These are phyloP conservation scores for Eumacrocentrus americanus DNA, from an alignment of 2,888 invertebrate species.

Conservation along the genomic window DNA sequence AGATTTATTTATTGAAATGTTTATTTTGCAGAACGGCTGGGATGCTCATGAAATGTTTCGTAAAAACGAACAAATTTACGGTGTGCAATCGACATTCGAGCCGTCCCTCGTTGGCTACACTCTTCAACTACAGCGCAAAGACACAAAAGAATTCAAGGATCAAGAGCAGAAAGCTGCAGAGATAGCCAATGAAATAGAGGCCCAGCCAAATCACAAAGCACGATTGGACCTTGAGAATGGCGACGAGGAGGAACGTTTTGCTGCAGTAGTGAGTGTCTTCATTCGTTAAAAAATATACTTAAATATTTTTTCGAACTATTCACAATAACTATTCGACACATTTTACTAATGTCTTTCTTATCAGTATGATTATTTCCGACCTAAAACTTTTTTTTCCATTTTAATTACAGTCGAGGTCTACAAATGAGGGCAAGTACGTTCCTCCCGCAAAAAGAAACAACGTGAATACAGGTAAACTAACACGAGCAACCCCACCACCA, in stretches of 20 bases:
- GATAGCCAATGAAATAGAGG: conserved; percentile 93
- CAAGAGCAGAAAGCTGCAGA: conserved; percentile 86
- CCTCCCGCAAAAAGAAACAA: conserved; percentile 82
- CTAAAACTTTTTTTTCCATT: conserved; percentile 24
- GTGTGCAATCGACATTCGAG: conserved; percentile 91
- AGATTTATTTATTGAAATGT: conserved; percentile 7
- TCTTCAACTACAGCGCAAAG: conserved; percentile 81
- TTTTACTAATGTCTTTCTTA: no score
- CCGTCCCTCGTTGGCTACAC: conserved; percentile 92
- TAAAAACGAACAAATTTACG: conserved; percentile 89
- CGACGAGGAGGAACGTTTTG: conserved; percentile 86
- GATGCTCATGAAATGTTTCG: conserved; percentile 96
- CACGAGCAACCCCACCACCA: conserved; percentile 69
- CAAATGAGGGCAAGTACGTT: conserved; percentile 71
- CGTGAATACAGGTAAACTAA: conserved; percentile 69
- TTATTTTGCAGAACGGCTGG: conserved; percentile 86
- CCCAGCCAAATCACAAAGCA: conserved; percentile 79
- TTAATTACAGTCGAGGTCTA: conserved; percentile 47
- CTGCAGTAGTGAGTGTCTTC: conserved; percentile 74
- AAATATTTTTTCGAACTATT: neutral
- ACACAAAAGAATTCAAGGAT: conserved; percentile 86
- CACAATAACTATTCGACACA: no score
- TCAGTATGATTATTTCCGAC: no score
- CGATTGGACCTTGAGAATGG: conserved; percentile 90
- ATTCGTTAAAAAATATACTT: conserved; percentile 10